These are phyloP conservation scores for Montipora foliosa DNA, from an alignment of 64 coral and sea anemone genomes.

Conservation along the genomic window DNA sequence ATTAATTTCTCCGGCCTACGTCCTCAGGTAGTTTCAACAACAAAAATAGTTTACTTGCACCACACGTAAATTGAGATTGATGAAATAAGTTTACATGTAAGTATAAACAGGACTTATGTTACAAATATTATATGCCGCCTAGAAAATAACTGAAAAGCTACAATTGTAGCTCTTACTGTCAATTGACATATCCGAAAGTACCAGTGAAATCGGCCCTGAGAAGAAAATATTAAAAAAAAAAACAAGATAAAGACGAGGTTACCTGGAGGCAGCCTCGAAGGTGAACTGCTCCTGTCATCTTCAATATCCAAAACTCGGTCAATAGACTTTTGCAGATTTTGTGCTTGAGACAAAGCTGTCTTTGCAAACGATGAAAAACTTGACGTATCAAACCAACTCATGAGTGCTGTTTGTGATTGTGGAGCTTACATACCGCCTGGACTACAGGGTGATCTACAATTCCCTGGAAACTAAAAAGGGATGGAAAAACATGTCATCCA, in stretches of 20 bases:
- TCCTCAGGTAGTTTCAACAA: no score
- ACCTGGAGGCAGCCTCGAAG: not conserved
- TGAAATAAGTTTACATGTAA: no score
- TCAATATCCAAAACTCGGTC: constrained; percentile 91
- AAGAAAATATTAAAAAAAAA: no score
- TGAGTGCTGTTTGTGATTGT: not conserved
- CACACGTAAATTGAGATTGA: no score
- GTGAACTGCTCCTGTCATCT: constrained; percentile 19
- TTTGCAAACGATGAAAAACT: constrained; percentile 88
- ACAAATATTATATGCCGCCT: no score
- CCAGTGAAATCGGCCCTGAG: no score
- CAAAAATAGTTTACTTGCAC: no score
- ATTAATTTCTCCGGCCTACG: no score
- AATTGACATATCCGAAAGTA: no score
- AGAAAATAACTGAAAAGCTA: no score
- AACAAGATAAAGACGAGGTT: not conserved
- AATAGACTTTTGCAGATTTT: constrained; percentile 82
- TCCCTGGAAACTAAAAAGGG: constrained; percentile 10
- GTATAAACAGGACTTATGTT: no score
- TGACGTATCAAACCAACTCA: constrained; percentile 95
- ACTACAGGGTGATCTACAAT: not conserved
- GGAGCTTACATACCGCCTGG: not conserved
- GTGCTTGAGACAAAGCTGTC: constrained; percentile 72
- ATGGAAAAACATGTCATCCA: constrained; percentile 18
- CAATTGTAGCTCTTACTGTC: no score